Conservation (phyloP, 2,797 vertebrate genomes). For the Spinibarbus caldwelli region DNA sequence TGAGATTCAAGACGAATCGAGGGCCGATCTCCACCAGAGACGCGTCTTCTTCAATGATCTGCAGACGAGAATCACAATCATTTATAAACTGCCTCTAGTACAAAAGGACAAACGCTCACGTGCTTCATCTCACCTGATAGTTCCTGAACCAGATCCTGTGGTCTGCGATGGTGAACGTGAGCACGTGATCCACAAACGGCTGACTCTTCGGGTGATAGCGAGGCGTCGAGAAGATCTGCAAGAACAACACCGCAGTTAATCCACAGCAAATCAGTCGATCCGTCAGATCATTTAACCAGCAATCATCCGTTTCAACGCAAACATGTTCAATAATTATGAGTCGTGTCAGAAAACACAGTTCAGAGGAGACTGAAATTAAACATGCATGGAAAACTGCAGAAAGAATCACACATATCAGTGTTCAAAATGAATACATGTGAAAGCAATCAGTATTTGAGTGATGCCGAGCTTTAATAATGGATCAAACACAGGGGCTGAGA, state of each 20-base stretch:
- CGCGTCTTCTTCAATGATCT: conserved; percentile 98
- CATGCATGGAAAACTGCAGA: background rate
- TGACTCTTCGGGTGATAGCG: conserved; percentile 96
- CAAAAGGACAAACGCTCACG: background rate
- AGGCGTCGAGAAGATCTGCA: conserved; percentile 93
- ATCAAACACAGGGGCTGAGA: background rate
- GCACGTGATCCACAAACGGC: conserved; percentile 95
- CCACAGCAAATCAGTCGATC: too few relatives aligned
- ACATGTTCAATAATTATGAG: background rate
- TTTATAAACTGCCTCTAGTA: background rate
- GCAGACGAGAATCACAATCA: background rate
- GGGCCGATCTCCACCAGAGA: conserved; percentile 96
- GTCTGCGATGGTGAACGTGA: conserved; percentile 91
- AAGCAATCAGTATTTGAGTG: background rate
- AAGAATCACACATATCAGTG: too few relatives aligned
- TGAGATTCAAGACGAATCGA: conserved; percentile 95
- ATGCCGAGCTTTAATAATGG: too few relatives aligned
- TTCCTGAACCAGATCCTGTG: conserved; percentile 98
- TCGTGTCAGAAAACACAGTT: background rate
- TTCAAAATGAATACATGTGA: background rate
- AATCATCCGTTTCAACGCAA: background rate
- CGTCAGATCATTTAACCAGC: background rate
- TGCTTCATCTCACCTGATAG: conserved; percentile 84
- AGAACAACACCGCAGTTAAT: background rate
- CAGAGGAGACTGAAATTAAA: background rate